Conservation (phyloP, 2,888 invertebrate genomes). For the Augiades crinisus region DNA sequence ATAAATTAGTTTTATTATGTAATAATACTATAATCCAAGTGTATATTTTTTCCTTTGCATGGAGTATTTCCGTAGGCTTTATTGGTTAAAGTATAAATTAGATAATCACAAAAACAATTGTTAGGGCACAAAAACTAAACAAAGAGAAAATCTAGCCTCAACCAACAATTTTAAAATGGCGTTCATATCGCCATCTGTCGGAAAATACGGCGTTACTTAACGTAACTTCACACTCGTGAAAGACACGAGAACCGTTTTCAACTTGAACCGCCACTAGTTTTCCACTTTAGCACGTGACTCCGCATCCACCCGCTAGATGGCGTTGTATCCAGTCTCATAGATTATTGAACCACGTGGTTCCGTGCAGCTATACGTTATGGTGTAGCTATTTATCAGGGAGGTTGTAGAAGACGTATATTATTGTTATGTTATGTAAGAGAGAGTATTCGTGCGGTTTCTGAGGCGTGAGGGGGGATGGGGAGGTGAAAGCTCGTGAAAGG, state of each 20-base stretch:
- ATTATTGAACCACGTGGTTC: conserved; percentile 75
- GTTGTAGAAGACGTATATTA: conserved; percentile 70
- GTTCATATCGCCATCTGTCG: conserved; percentile 56
- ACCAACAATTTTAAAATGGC: conserved; percentile 24
- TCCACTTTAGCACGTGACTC: conserved; percentile 36
- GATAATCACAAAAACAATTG: no score
- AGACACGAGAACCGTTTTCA: conserved; percentile 29
- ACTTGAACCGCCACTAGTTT: conserved; percentile 34
- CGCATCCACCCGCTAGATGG: conserved; percentile 67
- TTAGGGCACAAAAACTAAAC: not conserved
- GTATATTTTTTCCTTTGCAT: no score
- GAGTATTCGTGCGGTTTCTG: conserved; percentile 71
- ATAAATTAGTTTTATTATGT: no score
- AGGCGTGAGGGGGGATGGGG: conserved; percentile 44
- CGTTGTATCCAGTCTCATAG: conserved; percentile 45
- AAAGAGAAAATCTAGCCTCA: not conserved
- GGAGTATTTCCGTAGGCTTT: no score
- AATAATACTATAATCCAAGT: no score
- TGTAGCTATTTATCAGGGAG: conserved; percentile 51
- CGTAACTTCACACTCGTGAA: conserved; percentile 15
- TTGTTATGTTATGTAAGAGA: conserved; percentile 80
- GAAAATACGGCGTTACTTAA: not conserved
- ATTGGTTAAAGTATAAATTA: no score
- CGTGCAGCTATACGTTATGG: conserved; percentile 36
- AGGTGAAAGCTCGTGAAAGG: conserved; percentile 60